A percentile compares a stretch with the other conserved stretches of the same genome.
phyloP scores from a whole-genome alignment of 2,797 vertebrate genomes.

The Siniperca scherzeri region DNA sequence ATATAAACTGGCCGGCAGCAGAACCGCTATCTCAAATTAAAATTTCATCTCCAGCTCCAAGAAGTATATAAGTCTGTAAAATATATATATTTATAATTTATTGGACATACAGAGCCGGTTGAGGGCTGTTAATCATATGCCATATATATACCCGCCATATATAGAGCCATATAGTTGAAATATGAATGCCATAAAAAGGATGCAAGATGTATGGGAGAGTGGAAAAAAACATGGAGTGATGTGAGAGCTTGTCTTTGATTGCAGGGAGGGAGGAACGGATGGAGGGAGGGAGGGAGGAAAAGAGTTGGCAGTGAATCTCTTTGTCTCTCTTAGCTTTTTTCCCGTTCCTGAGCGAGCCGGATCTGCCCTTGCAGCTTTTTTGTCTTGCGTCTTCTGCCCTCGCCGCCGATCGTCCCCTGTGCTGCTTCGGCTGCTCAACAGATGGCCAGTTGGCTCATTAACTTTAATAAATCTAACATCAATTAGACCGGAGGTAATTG shows the following conservation, averaged over 20 bases:
- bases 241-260: conserved; percentile 59
- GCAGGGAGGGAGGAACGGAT: conserved; percentile 11
- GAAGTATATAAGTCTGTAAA: conserved; percentile 79
- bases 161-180: conserved; percentile 79
- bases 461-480: conserved; percentile 85
- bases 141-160: conserved; percentile 74
- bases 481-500: conserved; percentile 85
- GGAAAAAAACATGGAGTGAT: conserved; percentile 56
- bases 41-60: conserved; percentile 72
- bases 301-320: conserved; percentile 52
- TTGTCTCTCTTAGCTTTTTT: conserved; percentile 46
- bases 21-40: conserved; percentile 75
- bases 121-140: conserved; percentile 76
- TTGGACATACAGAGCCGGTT: conserved; percentile 68
- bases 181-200: conserved; percentile 81
- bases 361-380: conserved; percentile 45
- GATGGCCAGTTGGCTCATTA: conserved; percentile 86
- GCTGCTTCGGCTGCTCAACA: conserved; percentile 77
- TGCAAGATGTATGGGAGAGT: conserved; percentile 68
- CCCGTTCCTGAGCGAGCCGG: background rate
- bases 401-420: conserved; percentile 65
- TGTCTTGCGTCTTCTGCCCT: conserved; percentile 41
- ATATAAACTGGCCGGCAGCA: conserved; percentile 28
- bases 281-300: background rate
- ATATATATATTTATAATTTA: conserved; percentile 80